phyloP scores from a whole-genome alignment of 2,888 invertebrate species.

The Thymelicus acteon region DNA sequence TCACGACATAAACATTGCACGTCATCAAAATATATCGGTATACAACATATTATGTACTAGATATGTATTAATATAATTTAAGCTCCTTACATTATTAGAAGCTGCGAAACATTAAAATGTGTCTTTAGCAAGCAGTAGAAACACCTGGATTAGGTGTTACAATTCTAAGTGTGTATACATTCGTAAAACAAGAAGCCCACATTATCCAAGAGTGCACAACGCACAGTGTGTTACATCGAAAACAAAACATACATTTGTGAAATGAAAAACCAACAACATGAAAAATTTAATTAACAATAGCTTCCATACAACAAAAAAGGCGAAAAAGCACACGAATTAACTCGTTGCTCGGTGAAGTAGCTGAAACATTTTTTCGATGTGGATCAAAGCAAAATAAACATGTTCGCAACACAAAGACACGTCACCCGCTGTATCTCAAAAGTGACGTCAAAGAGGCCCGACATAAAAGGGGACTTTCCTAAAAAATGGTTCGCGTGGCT shows the following conservation, averaged over 20 bases:
- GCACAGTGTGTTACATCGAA: constrained; percentile 9
- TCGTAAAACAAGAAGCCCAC: constrained; percentile 1
- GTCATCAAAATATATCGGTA: too few relatives aligned
- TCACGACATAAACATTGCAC: too few relatives aligned
- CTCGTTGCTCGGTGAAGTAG: constrained; percentile 27
- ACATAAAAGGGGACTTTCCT: constrained; percentile 34
- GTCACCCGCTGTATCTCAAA: constrained; percentile 38
- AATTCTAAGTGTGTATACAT: not conserved
- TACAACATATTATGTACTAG: too few relatives aligned
- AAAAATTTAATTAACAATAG: constrained; percentile 35
- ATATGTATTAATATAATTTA: too few relatives aligned
- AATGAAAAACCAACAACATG: constrained; percentile 16
- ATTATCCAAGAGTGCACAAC: constrained; percentile 1
- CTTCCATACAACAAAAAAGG: constrained; percentile 19
- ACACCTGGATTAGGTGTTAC: not conserved
- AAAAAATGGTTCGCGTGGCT: constrained; percentile 26
- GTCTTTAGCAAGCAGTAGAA: too few relatives aligned
- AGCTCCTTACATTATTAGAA: too few relatives aligned
- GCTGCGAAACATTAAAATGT: too few relatives aligned
- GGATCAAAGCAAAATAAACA: constrained; percentile 40
- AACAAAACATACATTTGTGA: constrained; percentile 12
- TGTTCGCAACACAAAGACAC: constrained; percentile 43
- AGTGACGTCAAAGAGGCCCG: constrained; percentile 35
- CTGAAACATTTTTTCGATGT: constrained; percentile 37
- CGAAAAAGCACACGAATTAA: constrained; percentile 22